phyloP scores from a whole-genome alignment of 1,140 invertebrate genomes.

The Dreissena rostriformis region DNA sequence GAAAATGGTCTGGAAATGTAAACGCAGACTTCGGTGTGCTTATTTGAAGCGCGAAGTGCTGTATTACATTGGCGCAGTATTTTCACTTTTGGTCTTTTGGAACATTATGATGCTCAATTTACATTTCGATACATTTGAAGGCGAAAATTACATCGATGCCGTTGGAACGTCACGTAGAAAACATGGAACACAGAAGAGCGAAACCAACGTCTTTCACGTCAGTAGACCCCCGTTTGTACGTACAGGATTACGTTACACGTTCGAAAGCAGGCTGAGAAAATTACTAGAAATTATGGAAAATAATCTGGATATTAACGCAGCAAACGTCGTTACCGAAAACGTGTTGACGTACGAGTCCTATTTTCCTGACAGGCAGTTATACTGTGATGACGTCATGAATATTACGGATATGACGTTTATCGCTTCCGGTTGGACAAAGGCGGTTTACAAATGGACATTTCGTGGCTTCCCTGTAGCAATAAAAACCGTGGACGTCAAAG shows the following conservation, averaged over 20 bases:
- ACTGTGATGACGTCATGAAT: conserved; percentile 71
- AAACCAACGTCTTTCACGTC: conserved; percentile 31
- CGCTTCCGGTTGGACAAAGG: conserved; percentile 83
- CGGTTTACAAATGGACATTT: conserved; percentile 80
- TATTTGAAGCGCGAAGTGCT: not conserved
- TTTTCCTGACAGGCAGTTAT: conserved; percentile 59
- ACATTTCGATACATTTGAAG: conserved; percentile 56
- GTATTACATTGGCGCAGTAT: conserved; percentile 12
- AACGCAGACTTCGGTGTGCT: conserved; percentile 4
- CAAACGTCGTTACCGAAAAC: conserved; percentile 12
- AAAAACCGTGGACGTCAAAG: conserved; percentile 81
- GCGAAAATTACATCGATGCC: conserved; percentile 50
- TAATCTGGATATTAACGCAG: conserved; percentile 53
- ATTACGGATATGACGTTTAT: conserved; percentile 72
- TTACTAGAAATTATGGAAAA: conserved; percentile 66
- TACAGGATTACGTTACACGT: conserved; percentile 55
- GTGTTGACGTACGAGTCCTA: conserved; percentile 42
- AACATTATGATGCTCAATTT: conserved; percentile 58
- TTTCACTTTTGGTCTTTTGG: conserved; percentile 41
- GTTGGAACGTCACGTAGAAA: conserved; percentile 31
- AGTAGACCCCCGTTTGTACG: not conserved
- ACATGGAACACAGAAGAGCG: too few relatives aligned
- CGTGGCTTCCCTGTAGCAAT: conserved; percentile 77
- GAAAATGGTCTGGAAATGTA: conserved; percentile 50
- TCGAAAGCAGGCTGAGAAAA: conserved; percentile 68